Evolutionary conservation across 2,113 vertebrate species (phyloP).

Genomic region (Limanda limanda): DNA sequence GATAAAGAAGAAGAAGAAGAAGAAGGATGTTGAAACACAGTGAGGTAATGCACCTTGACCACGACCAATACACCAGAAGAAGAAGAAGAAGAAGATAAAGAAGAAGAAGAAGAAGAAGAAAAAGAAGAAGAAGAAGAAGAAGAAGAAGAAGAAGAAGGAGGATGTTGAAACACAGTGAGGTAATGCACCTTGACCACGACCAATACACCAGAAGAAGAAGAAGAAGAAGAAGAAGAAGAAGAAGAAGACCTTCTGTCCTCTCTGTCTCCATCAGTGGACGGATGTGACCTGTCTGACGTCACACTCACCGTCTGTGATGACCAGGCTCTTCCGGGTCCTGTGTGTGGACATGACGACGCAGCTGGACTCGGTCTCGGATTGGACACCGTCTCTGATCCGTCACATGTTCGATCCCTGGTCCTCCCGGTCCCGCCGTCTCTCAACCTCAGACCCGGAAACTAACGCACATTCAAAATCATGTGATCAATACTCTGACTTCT

Average conservation of each 20-base stretch:
- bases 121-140: too few species aligned
- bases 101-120: too few species aligned
- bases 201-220: not conserved
- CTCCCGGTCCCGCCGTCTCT: not conserved
- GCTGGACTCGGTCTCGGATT: not conserved
- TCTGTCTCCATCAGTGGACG: too few species aligned
- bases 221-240: not conserved
- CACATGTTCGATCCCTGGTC: not conserved
- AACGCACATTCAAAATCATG: conserved; percentile 14
- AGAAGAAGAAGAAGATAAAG: too few species aligned
- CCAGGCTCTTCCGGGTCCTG: conserved; percentile 61
- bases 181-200: too few species aligned
- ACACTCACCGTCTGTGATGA: conserved; percentile 74
- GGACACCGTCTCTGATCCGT: not conserved
- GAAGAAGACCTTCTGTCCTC: too few species aligned
- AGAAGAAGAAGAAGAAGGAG: too few species aligned
- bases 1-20: not conserved
- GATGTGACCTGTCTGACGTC: too few species aligned
- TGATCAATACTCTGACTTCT: conserved; percentile 11
- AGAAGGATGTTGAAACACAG: too few species aligned
- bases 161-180: too few species aligned
- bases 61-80: too few species aligned
- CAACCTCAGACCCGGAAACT: conserved; percentile 53
- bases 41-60: too few species aligned
- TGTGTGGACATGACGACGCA: conserved; percentile 68